Base-by-base conservation (phyloP, 37 sponge, comb jelly and placozoan genomes). In the Ianthella basta region DNA sequence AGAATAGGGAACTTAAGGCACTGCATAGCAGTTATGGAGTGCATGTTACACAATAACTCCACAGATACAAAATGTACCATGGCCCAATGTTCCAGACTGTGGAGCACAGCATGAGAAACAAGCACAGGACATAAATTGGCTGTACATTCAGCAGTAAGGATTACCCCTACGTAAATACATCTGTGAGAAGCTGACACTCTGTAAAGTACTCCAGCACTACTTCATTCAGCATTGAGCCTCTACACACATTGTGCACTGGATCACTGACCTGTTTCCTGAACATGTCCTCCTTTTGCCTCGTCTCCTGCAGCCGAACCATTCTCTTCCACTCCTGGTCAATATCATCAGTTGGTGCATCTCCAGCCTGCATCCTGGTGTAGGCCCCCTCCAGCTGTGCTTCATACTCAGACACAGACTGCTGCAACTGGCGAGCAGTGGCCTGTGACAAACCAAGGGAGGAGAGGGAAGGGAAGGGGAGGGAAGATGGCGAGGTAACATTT, bases 341-440 rank as follows among this genome's bases (percentile, higher is more conserved):
- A 14, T 91, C 79, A 0, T 89, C 91, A 83, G 88, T 82, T 19
- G 98, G 98, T 18, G 96, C 82, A 37, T 93, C 86, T 3, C 98
- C 98, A 33, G 54, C 64, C 79, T 95, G 91, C 56, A 97, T 85
- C 67, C 91, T 72, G 12, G 61, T 23, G 67, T 94, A 92, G 25
- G 88, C 95, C 64, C 80, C 88, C 65, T 94, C 90, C 79, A 97
- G 59, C 33, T 87, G 32, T 4, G 65, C 19, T 67, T 92, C 89
- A 66, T 30, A 69, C 72, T 87, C 88, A 10, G 37, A 68, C 53
- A 89, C 80, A 63, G 91, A 91, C 72, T 94, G 92, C 53, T 89
- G 85, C 59, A 97, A 87, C 82, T 87, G 87, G n/a, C 92, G 82
- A 18, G 90, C 83, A 36, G 60, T 60, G 24, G 67, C 55, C 66